These are phyloP conservation scores for Habroteleia sp. DNA, from an alignment of 2,888 invertebrate species.

Conservation along the genomic window DNA sequence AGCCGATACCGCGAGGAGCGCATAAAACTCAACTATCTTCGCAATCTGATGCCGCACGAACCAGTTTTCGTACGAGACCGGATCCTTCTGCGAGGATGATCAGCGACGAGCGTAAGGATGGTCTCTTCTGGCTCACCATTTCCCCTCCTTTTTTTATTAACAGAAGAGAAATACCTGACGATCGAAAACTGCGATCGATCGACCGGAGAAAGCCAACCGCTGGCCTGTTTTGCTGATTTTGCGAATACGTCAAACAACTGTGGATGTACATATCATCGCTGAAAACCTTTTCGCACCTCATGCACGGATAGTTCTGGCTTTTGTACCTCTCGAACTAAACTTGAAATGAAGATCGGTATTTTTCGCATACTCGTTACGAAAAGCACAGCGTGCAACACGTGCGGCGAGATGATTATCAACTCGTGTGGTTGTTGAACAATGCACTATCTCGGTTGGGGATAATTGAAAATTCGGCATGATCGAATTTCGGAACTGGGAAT, in stretches of 20 bases:
- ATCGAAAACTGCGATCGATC: conserved; percentile 61
- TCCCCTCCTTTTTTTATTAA: conserved; percentile 42
- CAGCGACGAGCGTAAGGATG: conserved; percentile 63
- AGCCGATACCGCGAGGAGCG: conserved; percentile 72
- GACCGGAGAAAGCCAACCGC: conserved; percentile 60
- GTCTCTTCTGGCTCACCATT: conserved; percentile 58
- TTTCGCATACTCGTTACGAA: no score
- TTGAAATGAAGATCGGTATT: no score
- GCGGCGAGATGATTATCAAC: no score
- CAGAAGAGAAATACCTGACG: conserved; percentile 61
- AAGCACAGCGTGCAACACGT: no score
- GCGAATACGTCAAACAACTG: conserved; percentile 31
- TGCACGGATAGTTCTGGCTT: no score
- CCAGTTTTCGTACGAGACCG: conserved; percentile 76
- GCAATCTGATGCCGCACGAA: conserved; percentile 80
- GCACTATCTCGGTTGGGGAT: no score
- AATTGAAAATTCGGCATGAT: no score
- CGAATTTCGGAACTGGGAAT: no score
- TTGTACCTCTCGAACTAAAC: no score
- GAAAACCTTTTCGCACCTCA: no score
- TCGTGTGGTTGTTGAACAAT: no score
- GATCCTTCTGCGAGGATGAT: conserved; percentile 69
- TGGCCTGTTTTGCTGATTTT: conserved; percentile 40
- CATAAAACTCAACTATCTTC: conserved; percentile 79
- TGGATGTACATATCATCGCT: background rate